These are phyloP conservation scores for Drepana arcuata DNA, from an alignment of 1,140 invertebrate species.

Conservation along the genomic window DNA sequence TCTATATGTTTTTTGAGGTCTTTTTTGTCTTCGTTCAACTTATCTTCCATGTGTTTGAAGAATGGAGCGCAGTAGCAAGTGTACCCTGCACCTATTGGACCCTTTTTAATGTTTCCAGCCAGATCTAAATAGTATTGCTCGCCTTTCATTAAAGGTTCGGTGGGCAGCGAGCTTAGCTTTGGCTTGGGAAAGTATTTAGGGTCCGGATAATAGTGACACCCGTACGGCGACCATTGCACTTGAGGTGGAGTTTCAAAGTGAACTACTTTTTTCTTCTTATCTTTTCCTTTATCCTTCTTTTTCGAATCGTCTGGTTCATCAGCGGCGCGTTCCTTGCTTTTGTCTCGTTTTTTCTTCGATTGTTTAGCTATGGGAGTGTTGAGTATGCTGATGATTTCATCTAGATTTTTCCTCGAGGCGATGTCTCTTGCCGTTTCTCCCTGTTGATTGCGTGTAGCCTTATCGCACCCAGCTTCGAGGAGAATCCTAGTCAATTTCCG, in stretches of 20 bases:
- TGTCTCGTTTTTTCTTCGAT: constrained; percentile 65
- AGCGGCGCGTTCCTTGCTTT: constrained; percentile 54
- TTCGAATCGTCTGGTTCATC: constrained; percentile 60
- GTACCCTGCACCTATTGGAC: constrained; percentile 90
- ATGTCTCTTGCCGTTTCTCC: constrained; percentile 93
- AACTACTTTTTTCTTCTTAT: constrained; percentile 69
- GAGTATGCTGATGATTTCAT: constrained; percentile 86
- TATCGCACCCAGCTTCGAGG: constrained; percentile 88
- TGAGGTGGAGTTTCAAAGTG: constrained; percentile 57
- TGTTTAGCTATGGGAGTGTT: constrained; percentile 74
- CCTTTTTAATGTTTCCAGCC: constrained; percentile 96
- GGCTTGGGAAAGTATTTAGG: constrained; percentile 87
- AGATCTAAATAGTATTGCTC: constrained; percentile 96
- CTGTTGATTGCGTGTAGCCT: constrained; percentile 89
- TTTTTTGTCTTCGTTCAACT: constrained; percentile 87
- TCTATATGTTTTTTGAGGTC: constrained; percentile 89
- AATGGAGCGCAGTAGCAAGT: constrained; percentile 86
- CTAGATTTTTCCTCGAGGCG: constrained; percentile 86
- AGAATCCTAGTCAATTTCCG: constrained; percentile 93
- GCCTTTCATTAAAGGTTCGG: constrained; percentile 87
- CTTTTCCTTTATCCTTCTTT: constrained; percentile 59
- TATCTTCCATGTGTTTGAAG: constrained; percentile 89
- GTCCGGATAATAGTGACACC: constrained; percentile 90
- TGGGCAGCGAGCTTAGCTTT: constrained; percentile 86
- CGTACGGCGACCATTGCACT: constrained; percentile 87